Evolutionary conservation across 2,113 vertebrate genomes (phyloP), one percentile per base, ranked within the genome.

Genomic region (Misgurnus anguillicaudatus): DNA sequence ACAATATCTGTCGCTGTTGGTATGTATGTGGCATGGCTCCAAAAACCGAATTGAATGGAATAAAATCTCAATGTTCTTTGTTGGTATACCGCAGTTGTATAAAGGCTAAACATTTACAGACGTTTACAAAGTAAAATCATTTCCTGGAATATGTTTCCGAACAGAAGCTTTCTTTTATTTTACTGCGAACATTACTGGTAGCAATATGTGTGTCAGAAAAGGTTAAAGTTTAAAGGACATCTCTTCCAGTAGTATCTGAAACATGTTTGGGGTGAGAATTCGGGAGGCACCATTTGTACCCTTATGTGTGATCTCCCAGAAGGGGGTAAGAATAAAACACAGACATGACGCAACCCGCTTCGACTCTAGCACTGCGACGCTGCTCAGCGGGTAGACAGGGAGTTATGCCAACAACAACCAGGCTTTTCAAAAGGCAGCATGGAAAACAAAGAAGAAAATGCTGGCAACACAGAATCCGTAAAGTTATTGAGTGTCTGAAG

Each of bases 1-100:
- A 24, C 77, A 78, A 82, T 87, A 88, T 91, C 88, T 89, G 89
- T 90, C 83, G 68, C 87, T 90, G 78, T 83, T 86, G 87, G 87
- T 88, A 88, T 88, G 83, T 88, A 86, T 87, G 80, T 85, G 58
- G 89, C 89, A 80, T 58, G 87, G 89, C 88, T 82, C 82, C 86
- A 51, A 82, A 89, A 89, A 67, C 82, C 76, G 88, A 87, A 85
- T 85, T 36, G 45, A 88, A 77, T 67, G 61, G 41, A 73, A 72
- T 71, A 71, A 53, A 39, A 60, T 36, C 72, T 68, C 71, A 63
- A 36, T 39, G 79, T 78, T 75, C 75, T 53, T 81, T 75, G 39
- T 31, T 75, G 64, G 63, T 75, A 81, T n/a, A 75, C 75, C 31
- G 10, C 83, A 48, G 70, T 57, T 75, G 38, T 69, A 65, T 75